phyloP scores from a whole-genome alignment of 2,797 vertebrate genomes.

The Tolypeutes matacus region DNA sequence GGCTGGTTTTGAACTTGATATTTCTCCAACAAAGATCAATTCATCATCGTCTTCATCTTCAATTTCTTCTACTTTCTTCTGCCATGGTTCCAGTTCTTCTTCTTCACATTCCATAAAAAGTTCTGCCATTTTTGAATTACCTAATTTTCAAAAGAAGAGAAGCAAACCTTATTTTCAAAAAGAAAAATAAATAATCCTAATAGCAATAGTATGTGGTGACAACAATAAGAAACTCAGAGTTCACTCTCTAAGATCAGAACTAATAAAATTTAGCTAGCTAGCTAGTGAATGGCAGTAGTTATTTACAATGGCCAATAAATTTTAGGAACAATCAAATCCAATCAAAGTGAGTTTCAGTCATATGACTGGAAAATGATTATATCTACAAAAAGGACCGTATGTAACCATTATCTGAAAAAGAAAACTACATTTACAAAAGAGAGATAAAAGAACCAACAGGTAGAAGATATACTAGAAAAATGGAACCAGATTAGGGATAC shows the following conservation, averaged over 20 bases:
- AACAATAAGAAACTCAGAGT: constrained; percentile 41
- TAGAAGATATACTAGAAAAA: constrained; percentile 29
- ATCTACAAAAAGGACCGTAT: background rate
- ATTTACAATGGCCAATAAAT: constrained; percentile 39
- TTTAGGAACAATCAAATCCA: constrained; percentile 51
- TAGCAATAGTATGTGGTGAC: background rate
- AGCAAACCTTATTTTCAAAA: constrained; percentile 51
- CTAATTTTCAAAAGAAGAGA: constrained; percentile 69
- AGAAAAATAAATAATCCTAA: constrained; percentile 47
- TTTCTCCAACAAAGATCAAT: constrained; percentile 95
- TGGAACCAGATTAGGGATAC: background rate
- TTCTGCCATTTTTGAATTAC: constrained; percentile 91
- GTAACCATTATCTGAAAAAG: background rate
- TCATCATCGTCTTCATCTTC: constrained; percentile 92
- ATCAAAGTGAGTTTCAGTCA: constrained; percentile 46
- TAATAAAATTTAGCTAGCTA: constrained; percentile 26
- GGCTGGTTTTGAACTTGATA: constrained; percentile 89
- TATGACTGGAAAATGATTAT: constrained; percentile 27
- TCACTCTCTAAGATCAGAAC: constrained; percentile 11
- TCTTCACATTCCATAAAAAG: constrained; percentile 96
- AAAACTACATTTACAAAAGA: constrained; percentile 23
- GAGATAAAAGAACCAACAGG: constrained; percentile 33
- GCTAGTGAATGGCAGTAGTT: background rate
- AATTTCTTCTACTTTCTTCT: constrained; percentile 90
- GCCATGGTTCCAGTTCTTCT: constrained; percentile 94